Evolutionary conservation across 2,888 invertebrate genomes (phyloP).

Genomic region (Pseudanteris insignis): DNA sequence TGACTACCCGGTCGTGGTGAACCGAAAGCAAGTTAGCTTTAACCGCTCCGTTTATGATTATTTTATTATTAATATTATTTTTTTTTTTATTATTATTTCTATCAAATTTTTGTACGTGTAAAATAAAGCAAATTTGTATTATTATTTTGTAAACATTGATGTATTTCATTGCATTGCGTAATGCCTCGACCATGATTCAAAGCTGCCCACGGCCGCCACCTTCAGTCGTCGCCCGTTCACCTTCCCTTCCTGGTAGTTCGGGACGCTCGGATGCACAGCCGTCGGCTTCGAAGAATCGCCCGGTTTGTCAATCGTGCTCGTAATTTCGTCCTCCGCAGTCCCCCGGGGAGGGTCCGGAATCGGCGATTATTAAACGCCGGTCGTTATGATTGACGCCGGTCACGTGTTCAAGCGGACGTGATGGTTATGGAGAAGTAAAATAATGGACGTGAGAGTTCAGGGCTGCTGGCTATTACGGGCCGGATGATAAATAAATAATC

Average conservation of each 20-base stretch:
- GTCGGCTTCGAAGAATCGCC: constrained; percentile 34
- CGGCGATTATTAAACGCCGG: constrained; percentile 30
- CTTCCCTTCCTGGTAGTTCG: constrained; percentile 3
- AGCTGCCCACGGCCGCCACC: too few relatives aligned
- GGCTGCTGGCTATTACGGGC: constrained; percentile 16
- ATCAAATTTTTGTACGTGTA: constrained; percentile 56
- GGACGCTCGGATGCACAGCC: constrained; percentile 10
- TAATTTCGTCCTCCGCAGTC: too few relatives aligned
- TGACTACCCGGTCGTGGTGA: too few relatives aligned
- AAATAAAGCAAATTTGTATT: constrained; percentile 64
- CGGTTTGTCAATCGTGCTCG: constrained; percentile 26
- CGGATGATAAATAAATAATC: constrained; percentile 44
- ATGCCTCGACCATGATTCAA: constrained; percentile 2
- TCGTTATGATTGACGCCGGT: constrained; percentile 24
- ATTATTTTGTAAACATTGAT: constrained; percentile 56
- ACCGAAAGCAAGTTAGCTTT: too few relatives aligned
- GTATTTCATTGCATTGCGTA: too few relatives aligned
- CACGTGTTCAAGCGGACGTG: constrained; percentile 2
- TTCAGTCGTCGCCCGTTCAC: constrained; percentile 1
- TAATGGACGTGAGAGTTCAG: too few relatives aligned
- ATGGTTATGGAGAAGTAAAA: too few relatives aligned
- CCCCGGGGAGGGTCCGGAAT: too few relatives aligned
- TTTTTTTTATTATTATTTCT: constrained; percentile 53
- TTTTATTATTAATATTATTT: too few relatives aligned
- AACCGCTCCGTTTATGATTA: too few relatives aligned